Percentiles rank a stretch among this genome's conserved stretches.
Conservation (phyloP, 2,113 vertebrate species). For the Elachura formosa region DNA sequence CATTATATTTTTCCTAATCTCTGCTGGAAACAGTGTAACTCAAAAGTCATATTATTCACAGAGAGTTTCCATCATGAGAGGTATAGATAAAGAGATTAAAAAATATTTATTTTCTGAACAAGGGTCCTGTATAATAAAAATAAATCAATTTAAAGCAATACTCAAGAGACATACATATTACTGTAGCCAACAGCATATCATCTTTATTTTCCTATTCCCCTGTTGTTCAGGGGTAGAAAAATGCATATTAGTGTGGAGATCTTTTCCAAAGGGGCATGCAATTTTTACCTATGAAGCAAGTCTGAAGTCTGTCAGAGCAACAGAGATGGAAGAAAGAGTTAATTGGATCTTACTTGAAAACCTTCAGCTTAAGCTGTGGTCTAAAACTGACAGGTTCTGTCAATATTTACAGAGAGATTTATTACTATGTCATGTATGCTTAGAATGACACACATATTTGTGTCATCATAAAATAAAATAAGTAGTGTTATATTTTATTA, state of each 20-base stretch:
- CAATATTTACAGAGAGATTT: background rate
- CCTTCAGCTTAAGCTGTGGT: background rate
- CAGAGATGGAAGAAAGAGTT: background rate
- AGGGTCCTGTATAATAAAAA: background rate
- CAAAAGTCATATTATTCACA: background rate
- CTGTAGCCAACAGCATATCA: background rate
- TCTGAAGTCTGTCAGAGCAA: constrained; percentile 19
- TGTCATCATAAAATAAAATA: background rate
- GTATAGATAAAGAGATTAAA: background rate
- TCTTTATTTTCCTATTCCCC: background rate
- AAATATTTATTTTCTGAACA: background rate
- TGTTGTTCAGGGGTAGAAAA: background rate
- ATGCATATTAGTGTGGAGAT: background rate
- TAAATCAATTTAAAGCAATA: background rate
- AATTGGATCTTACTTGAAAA: constrained; percentile 37
- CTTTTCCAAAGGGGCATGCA: background rate
- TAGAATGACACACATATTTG: background rate
- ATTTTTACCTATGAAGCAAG: constrained; percentile 37
- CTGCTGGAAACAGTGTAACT: background rate
- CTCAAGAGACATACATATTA: background rate
- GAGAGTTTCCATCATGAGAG: background rate
- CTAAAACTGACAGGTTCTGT: background rate
- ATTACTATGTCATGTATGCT: background rate
- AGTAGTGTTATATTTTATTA: background rate
- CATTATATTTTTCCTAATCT: background rate